These are phyloP conservation scores for Stomorhina lunata DNA, from an alignment of 2,888 invertebrate species.

Conservation along the genomic window DNA sequence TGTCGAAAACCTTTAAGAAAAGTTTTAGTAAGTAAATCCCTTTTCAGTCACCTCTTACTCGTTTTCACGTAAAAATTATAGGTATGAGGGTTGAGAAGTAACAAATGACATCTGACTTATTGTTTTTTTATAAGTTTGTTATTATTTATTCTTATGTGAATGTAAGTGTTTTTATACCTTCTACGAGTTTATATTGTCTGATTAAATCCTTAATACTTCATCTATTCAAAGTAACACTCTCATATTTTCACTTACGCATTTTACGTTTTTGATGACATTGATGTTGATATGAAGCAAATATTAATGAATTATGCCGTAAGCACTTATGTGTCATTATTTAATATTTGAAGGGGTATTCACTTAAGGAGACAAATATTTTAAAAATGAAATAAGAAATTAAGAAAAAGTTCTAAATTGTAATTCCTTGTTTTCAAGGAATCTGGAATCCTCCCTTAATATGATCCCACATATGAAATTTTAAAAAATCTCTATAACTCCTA, in stretches of 20 bases:
- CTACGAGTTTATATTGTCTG: not conserved
- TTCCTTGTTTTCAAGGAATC: too few relatives aligned
- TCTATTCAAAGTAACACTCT: not conserved
- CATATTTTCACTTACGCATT: not conserved
- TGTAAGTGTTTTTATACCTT: constrained; percentile 16
- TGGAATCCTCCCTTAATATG: too few relatives aligned
- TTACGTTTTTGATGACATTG: constrained; percentile 22
- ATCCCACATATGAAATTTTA: too few relatives aligned
- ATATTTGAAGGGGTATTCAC: constrained; percentile 12
- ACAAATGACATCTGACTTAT: constrained; percentile 46
- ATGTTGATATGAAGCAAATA: constrained; percentile 49
- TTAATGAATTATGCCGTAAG: constrained; percentile 59
- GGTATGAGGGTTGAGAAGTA: not conserved
- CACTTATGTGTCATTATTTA: constrained; percentile 46
- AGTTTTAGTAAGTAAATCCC: not conserved
- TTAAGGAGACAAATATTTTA: not conserved
- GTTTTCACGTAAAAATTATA: not conserved
- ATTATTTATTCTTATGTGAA: not conserved
- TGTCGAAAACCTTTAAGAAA: constrained; percentile 30
- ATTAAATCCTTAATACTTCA: constrained; percentile 23
- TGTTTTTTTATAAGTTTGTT: constrained; percentile 4
- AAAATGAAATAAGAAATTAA: not conserved
- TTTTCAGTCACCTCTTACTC: not conserved
- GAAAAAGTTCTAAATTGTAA: too few relatives aligned
- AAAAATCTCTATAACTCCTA: too few relatives aligned